These are phyloP conservation scores for Drosophila leontia DNA, from an alignment of 1,140 invertebrate species.

Conservation along the genomic window DNA sequence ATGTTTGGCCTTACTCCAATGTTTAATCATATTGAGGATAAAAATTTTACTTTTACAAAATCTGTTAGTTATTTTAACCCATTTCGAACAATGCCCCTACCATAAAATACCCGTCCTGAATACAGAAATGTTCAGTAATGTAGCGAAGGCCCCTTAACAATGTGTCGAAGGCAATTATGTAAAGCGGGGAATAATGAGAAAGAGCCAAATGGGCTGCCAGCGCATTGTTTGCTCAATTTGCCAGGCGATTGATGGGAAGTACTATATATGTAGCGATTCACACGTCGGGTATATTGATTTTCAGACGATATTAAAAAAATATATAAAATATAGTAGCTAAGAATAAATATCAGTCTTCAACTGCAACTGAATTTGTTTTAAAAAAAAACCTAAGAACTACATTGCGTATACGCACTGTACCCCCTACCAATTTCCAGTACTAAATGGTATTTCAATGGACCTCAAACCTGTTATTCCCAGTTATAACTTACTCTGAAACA, in stretches of 20 bases:
- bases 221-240: slow-evolving; percentile 52
- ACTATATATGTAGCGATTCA: neutral
- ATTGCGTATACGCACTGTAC: slow-evolving; percentile 1
- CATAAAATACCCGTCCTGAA: neutral
- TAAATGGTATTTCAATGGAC: neutral
- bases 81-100: neutral
- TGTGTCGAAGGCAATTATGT: slow-evolving; percentile 57
- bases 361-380: neutral
- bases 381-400: neutral
- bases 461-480: too few relatives aligned
- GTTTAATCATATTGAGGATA: neutral
- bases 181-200: slow-evolving; percentile 64
- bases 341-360: neutral
- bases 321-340: neutral
- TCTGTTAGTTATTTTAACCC: neutral
- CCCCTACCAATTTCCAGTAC: neutral
- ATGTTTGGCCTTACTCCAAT: neutral
- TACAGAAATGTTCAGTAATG: neutral
- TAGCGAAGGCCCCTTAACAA: slow-evolving; percentile 6
- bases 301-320: neutral
- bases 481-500: neutral
- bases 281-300: slow-evolving; percentile 9
- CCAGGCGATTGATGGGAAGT: slow-evolving; percentile 22
- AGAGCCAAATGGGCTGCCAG: slow-evolving; percentile 28
- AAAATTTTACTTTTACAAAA: neutral